Conservation (phyloP, 2,113 vertebrate species). For the Salvator merianae region DNA sequence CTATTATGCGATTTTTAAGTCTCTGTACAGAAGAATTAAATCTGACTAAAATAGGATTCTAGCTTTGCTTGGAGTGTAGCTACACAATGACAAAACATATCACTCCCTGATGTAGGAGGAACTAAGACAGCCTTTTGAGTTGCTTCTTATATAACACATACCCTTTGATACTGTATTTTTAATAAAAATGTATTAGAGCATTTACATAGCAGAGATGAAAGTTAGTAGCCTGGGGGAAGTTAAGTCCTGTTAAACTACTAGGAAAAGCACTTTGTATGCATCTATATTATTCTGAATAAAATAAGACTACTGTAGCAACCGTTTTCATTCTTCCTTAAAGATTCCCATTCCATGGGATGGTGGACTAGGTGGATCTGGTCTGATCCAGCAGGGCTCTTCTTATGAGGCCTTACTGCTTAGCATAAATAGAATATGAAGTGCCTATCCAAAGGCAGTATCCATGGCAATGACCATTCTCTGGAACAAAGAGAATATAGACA, state of each 20-base stretch:
- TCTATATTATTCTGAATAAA: background rate
- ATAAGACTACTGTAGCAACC: background rate
- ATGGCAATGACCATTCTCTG: background rate
- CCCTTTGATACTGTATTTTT: background rate
- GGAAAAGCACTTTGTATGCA: background rate
- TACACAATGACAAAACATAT: background rate
- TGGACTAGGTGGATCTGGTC: background rate
- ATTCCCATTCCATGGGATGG: background rate
- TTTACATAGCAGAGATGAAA: background rate
- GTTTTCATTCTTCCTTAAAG: background rate
- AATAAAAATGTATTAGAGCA: background rate
- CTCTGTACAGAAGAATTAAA: background rate
- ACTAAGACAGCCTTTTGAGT: background rate
- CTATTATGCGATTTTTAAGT: background rate
- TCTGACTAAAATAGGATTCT: background rate
- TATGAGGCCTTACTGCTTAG: background rate
- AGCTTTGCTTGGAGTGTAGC: background rate
- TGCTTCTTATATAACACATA: background rate
- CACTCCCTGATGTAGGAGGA: background rate
- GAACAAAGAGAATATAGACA: background rate
- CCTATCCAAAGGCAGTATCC: conserved; percentile 1
- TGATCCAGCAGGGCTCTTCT: background rate
- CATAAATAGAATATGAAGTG: background rate
- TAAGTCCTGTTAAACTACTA: background rate
- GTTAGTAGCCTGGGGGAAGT: background rate